Percentiles rank a stretch among this genome's conserved stretches.
Evolutionary conservation across 2,113 vertebrate species (phyloP).

Genomic region (Noturus placidus): DNA sequence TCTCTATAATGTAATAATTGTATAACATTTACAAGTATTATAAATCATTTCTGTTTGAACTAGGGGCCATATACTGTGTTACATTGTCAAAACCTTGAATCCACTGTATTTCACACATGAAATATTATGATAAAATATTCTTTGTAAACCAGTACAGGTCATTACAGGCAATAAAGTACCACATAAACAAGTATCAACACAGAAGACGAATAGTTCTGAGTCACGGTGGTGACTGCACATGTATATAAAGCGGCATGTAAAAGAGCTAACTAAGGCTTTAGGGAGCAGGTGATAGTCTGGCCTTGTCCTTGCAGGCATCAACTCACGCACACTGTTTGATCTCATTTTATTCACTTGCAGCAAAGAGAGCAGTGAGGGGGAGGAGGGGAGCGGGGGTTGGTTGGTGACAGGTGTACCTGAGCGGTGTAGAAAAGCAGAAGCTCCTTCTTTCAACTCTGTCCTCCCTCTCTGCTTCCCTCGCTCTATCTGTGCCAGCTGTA

Average conservation of each 20-base stretch:
- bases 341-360: slow-evolving; percentile 45
- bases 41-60: background rate
- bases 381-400: slow-evolving; percentile 8
- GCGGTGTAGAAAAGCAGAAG: slow-evolving; percentile 27
- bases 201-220: slow-evolving; percentile 11
- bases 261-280: slow-evolving; percentile 22
- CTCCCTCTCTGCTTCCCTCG: slow-evolving; percentile 6
- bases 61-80: background rate
- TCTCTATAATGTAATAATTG: background rate
- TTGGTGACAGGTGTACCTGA: slow-evolving; percentile 65
- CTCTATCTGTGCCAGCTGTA: slow-evolving; percentile 22
- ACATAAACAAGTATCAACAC: slow-evolving; percentile 3
- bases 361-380: slow-evolving; percentile 28
- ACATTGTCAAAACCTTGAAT: slow-evolving; percentile 19
- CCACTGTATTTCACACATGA: slow-evolving; percentile 49
- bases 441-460: slow-evolving; percentile 8
- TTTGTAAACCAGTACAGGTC: background rate
- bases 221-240: slow-evolving; percentile 19
- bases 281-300: slow-evolving; percentile 42
- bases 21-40: background rate
- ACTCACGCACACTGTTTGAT: slow-evolving; percentile 47
- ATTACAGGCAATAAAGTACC: slow-evolving; percentile 6
- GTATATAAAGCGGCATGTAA: slow-evolving; percentile 13
- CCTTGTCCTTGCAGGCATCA: slow-evolving; percentile 23
- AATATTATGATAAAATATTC: background rate